phyloP scores from a whole-genome alignment of 2,113 vertebrate species.

The Noturus placidus region DNA sequence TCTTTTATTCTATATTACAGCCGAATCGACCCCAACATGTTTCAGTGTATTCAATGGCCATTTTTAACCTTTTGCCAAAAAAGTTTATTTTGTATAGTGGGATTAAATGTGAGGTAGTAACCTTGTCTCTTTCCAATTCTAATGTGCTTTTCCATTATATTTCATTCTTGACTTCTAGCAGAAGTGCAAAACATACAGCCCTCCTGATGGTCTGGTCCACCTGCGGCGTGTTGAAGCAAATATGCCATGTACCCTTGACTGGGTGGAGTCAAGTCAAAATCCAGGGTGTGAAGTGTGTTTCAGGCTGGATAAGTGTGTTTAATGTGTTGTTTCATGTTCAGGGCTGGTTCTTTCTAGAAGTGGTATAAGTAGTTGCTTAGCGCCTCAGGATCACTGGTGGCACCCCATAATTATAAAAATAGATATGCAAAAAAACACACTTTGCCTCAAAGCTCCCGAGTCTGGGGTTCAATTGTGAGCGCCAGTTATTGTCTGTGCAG shows the following conservation, averaged over 20 bases:
- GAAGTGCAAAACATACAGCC: background rate
- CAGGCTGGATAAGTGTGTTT: background rate
- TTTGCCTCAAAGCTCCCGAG: background rate
- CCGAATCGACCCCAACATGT: background rate
- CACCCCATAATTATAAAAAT: no score
- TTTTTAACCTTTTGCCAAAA: no score
- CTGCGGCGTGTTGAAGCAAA: background rate
- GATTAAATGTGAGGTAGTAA: no score
- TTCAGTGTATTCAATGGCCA: background rate
- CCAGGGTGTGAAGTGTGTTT: background rate
- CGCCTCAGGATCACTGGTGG: no score
- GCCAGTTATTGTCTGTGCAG: background rate
- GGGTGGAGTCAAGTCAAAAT: background rate
- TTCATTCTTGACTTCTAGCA: background rate
- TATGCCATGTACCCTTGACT: background rate
- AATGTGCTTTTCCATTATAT: no score
- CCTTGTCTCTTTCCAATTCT: no score
- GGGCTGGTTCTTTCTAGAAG: background rate
- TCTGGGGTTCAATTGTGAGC: background rate
- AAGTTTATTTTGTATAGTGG: no score
- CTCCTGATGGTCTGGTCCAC: background rate
- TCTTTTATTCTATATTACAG: background rate
- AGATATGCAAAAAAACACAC: no score
- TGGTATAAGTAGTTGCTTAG: background rate
- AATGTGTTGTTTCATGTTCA: background rate